These are phyloP conservation scores for Aurelia aurita DNA, from an alignment of 30 jellyfish, hydroid and myxozoan genomes.

Conservation along the genomic window DNA sequence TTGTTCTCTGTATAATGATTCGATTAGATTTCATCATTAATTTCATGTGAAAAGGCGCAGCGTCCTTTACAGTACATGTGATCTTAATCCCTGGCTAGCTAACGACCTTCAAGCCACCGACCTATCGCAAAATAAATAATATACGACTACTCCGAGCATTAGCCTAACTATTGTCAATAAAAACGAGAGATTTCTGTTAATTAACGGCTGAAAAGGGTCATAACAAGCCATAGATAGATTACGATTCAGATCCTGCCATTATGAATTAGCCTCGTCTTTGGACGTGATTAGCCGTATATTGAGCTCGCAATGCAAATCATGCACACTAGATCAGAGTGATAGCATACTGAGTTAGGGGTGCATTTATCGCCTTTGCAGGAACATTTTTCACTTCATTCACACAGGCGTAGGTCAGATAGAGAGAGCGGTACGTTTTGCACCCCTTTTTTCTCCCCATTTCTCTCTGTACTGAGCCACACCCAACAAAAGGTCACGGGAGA, in stretches of 20 bases:
- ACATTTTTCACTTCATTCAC: not conserved
- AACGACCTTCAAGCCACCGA: not conserved
- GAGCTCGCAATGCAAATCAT: too few species aligned
- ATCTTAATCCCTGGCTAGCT: slow-evolving; percentile 9
- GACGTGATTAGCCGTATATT: too few species aligned
- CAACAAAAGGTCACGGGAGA: slow-evolving; percentile 49
- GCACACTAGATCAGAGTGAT: not conserved
- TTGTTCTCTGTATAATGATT: slow-evolving; percentile 48
- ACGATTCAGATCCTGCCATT: too few species aligned
- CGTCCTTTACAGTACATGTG: slow-evolving; percentile 20
- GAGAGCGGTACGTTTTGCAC: slow-evolving; percentile 56
- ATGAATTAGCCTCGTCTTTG: too few species aligned
- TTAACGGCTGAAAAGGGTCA: not conserved
- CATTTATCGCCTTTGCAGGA: not conserved
- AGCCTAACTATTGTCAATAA: not conserved
- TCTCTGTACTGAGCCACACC: slow-evolving; percentile 76
- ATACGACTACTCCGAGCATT: not conserved
- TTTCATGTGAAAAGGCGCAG: slow-evolving; percentile 41
- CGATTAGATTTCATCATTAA: slow-evolving; percentile 45
- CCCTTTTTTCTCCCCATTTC: slow-evolving; percentile 56
- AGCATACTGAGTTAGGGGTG: not conserved
- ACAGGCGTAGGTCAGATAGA: not conserved
- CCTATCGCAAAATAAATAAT: not conserved
- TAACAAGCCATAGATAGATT: too few species aligned
- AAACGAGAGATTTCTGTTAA: not conserved